Evolutionary conservation across 2,113 vertebrate species (phyloP).

Genomic region (Chionis minor): DNA sequence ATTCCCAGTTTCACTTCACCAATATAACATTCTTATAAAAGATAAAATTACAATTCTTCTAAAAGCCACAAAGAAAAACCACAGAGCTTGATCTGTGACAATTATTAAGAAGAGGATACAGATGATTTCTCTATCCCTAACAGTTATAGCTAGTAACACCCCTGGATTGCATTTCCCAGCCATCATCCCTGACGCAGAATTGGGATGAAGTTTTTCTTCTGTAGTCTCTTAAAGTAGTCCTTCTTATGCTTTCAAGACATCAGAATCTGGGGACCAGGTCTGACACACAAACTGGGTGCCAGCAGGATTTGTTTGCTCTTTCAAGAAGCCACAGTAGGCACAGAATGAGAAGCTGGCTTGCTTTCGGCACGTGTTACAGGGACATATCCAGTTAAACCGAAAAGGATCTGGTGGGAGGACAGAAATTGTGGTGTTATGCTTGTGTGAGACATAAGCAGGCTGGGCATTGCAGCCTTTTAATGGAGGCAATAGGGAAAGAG

Average conservation of each 20-base stretch:
- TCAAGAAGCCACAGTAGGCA: background rate
- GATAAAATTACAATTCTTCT: background rate
- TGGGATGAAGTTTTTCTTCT: background rate
- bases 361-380: background rate
- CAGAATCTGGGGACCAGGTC: background rate
- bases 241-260: background rate
- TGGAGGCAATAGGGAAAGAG: background rate
- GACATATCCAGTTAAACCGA: background rate
- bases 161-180: background rate
- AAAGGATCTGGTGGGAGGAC: background rate
- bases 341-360: background rate
- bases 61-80: background rate
- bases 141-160: background rate
- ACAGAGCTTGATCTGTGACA: background rate
- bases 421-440: background rate
- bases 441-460: background rate
- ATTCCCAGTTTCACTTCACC: constrained; percentile 16
- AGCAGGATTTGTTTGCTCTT: background rate
- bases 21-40: constrained; percentile 1
- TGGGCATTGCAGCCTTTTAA: background rate
- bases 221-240: background rate
- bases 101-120: background rate
- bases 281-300: background rate
- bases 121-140: background rate
- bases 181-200: accelerated